These are phyloP conservation scores for Cynocephalus volans DNA, from an alignment of 2,113 vertebrate genomes.

Conservation along the genomic window DNA sequence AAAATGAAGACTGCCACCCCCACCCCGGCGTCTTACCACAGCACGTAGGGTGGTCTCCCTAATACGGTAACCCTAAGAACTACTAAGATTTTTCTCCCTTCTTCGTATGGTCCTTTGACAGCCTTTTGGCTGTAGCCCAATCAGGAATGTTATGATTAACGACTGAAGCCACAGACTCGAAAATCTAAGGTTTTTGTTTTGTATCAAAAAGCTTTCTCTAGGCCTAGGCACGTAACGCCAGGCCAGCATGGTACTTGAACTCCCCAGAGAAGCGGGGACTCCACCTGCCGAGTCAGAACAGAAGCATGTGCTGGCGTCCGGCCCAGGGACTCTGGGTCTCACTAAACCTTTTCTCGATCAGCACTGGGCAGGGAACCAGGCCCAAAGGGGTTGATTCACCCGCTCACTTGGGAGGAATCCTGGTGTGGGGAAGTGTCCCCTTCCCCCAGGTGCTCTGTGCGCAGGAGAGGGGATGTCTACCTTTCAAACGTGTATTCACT, in stretches of 20 bases:
- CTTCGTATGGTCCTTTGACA: neutral
- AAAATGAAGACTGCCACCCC: neutral
- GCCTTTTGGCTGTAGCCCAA: neutral
- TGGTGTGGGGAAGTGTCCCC: accelerated
- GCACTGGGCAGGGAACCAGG: neutral
- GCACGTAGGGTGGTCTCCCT: accelerated
- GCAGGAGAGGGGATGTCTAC: conserved; percentile 82
- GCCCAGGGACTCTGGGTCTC: neutral
- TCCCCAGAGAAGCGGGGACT: accelerated
- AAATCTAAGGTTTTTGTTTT: neutral
- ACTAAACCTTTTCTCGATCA: neutral
- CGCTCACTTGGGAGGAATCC: neutral
- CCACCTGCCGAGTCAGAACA: neutral
- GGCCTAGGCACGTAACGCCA: too few relatives aligned
- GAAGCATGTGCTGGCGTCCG: accelerated
- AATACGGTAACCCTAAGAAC: neutral
- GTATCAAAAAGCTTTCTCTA: neutral
- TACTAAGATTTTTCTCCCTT: neutral
- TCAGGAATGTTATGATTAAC: neutral
- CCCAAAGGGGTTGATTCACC: too few relatives aligned
- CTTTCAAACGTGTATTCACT: conserved; percentile 98
- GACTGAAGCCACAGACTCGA: neutral
- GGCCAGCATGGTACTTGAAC: too few relatives aligned
- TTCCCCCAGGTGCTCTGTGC: accelerated
- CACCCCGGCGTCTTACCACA: neutral